Evolutionary conservation across 2,113 vertebrate species (phyloP).

Genomic region (Neogale vison): DNA sequence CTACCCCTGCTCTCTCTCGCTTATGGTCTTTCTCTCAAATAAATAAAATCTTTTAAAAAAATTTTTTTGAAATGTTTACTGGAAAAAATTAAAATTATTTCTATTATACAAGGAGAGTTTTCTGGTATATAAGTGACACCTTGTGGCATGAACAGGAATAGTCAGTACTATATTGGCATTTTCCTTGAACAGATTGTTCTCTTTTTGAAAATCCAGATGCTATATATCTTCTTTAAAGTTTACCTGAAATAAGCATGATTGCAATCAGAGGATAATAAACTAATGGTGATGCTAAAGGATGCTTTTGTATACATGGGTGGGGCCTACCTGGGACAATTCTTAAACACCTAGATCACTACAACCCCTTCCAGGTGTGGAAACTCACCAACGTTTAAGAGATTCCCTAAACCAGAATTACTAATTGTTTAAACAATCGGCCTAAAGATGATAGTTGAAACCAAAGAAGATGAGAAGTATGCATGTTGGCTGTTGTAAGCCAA

Average conservation of each 20-base stretch:
- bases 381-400: background rate
- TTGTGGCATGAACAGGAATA: conserved; percentile 20
- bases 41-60: too few relatives aligned
- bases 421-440: background rate
- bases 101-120: background rate
- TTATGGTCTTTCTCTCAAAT: too few relatives aligned
- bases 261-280: background rate
- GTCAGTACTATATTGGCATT: background rate
- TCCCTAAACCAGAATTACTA: background rate
- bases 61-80: background rate
- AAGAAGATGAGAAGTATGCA: background rate
- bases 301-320: background rate
- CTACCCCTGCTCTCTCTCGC: too few relatives aligned
- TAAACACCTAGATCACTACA: background rate
- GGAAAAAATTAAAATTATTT: background rate
- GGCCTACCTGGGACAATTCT: background rate
- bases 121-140: background rate
- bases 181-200: background rate
- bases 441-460: background rate
- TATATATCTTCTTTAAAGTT: background rate
- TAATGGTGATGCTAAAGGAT: background rate
- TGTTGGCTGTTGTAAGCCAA: background rate
- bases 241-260: background rate
- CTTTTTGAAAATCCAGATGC: background rate
- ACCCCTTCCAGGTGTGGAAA: background rate